Evolutionary conservation across 2,797 vertebrate genomes (phyloP).

Genomic region (Xenopus petersii): DNA sequence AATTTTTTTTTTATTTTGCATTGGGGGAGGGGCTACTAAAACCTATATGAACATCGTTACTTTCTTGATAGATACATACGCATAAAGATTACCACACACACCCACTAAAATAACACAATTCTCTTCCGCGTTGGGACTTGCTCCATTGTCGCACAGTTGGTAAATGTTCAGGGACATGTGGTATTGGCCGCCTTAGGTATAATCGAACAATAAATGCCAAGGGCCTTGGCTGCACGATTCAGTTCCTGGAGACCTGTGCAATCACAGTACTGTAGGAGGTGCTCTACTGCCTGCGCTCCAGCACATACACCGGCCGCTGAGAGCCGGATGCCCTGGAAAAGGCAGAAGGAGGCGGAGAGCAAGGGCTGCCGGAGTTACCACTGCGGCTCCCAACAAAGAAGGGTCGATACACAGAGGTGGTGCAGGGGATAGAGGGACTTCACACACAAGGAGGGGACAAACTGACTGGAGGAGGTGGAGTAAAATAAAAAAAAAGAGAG

Average conservation of each 20-base stretch:
- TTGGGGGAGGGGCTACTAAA: too few relatives aligned
- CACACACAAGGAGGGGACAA: conserved; percentile 11
- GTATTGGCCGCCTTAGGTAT: too few relatives aligned
- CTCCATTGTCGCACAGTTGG: too few relatives aligned
- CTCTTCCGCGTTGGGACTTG: too few relatives aligned
- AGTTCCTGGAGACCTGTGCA: background rate
- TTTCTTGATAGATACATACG: too few relatives aligned
- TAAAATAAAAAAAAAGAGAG: conserved; percentile 9
- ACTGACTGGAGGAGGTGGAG: conserved; percentile 4
- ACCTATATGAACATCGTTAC: too few relatives aligned
- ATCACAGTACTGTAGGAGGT: conserved; percentile 21
- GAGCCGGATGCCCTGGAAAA: conserved; percentile 8
- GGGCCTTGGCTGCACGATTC: background rate
- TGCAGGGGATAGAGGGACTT: conserved; percentile 5
- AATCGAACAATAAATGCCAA: background rate
- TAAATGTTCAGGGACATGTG: too few relatives aligned
- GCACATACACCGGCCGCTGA: conserved; percentile 5
- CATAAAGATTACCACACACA: too few relatives aligned
- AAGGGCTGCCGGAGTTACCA: background rate
- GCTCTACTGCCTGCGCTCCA: background rate
- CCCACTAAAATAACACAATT: too few relatives aligned
- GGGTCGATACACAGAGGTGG: conserved; percentile 3
- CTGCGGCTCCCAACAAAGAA: conserved; percentile 24
- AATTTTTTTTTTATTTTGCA: too few relatives aligned
- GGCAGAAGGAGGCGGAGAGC: conserved; percentile 9